phyloP scores from a whole-genome alignment of 1,140 invertebrate genomes.

The Drosophila virilis region DNA sequence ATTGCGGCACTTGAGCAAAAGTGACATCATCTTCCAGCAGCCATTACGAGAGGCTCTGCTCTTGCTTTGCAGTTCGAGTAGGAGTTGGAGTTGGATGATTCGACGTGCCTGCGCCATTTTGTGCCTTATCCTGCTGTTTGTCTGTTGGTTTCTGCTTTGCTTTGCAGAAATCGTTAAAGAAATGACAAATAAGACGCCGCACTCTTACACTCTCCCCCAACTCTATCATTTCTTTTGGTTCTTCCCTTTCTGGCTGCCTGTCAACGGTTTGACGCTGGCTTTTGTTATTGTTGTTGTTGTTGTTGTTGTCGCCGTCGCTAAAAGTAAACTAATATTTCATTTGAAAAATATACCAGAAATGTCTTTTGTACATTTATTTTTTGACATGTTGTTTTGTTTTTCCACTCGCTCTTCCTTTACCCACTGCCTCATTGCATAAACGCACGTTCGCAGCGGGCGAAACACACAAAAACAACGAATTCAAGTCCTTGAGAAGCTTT shows the following conservation, averaged over 20 bases:
- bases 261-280: conserved; percentile 74
- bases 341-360: conserved; percentile 78
- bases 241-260: conserved; percentile 23
- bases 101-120: conserved; percentile 62
- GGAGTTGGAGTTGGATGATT: conserved; percentile 44
- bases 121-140: conserved; percentile 30
- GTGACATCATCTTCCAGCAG: conserved; percentile 73
- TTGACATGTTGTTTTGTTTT: conserved; percentile 82
- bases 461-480: conserved; percentile 31
- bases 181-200: conserved; percentile 73
- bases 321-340: conserved; percentile 83
- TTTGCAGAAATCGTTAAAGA: conserved; percentile 79
- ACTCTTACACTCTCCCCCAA: conserved; percentile 6
- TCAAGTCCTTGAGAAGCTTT: conserved; percentile 64
- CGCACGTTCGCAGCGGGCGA: conserved; percentile 48
- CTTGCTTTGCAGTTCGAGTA: neutral
- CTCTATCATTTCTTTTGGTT: neutral
- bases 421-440: conserved; percentile 67
- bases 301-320: conserved; percentile 51
- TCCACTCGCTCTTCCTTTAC: conserved; percentile 26
- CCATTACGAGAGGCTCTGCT: conserved; percentile 26
- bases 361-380: conserved; percentile 81
- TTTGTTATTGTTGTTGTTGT: conserved; percentile 24
- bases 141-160: conserved; percentile 64
- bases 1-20: conserved; percentile 80